Evolutionary conservation across 2,888 invertebrate genomes (phyloP), one percentile per base, ranked within the genome.

Genomic region (Encarsia formosa): DNA sequence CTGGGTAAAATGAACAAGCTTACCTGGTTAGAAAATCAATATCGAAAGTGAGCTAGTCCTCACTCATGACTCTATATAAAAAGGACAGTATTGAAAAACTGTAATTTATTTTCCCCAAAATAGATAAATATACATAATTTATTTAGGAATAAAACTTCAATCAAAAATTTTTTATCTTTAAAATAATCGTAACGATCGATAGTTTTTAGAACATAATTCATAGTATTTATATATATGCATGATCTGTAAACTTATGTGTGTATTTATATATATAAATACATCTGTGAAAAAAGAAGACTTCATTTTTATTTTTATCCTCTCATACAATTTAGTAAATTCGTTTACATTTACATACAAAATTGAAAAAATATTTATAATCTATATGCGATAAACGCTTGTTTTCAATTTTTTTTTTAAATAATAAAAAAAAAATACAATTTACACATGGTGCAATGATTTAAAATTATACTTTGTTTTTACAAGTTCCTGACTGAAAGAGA

Each of bases 251-350:
- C 61, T 59, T 59, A 57, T 68, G 65, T 65, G 66, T 71, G 69
- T 70, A 73, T 73, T 73, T 73, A 73, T 70, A 73, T 73, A 73
- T 73, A 73, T 71, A 70, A 69, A 70, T 68, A 69, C 65, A 69
- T 66, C 65, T 65, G 67, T 68, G 63, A 67, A 65, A 64, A 32
- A 69, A 45, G 26, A 26, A 52, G 2, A 32, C 13, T 34, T 49
- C 37, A 29, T 3, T 20, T 49, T 44, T 40, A 40, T 48, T 51
- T 48, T 23, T 29, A 46, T 32, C 18, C 26, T 34, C n/a, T n/a
- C n/a, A n/a, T n/a, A n/a, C n/a, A n/a, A n/a, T n/a, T n/a, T n/a
- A n/a, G n/a, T n/a, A n/a, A n/a, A n/a, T n/a, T n/a, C n/a, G n/a
- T n/a, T n/a, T n/a, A n/a, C n/a, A n/a, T n/a, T n/a, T n/a, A n/a